Evolutionary conservation across 2,797 vertebrate species (phyloP), one percentile per base, ranked within the genome.

Genomic region (Malacoctenus gilli): DNA sequence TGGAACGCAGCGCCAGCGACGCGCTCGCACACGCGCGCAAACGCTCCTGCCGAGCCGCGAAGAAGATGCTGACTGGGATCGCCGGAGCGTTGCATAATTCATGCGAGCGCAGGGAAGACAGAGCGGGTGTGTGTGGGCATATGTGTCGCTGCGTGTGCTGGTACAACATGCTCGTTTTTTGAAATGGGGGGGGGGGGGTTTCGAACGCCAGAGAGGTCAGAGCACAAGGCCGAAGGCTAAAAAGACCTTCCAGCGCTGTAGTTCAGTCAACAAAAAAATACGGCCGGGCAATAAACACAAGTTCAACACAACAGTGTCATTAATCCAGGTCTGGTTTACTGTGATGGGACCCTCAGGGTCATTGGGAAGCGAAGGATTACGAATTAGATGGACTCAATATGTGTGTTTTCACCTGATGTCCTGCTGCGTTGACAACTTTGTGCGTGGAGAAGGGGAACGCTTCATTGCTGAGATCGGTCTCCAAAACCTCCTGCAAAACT

Each of bases 381-480:
- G n/a, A n/a, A n/a, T n/a, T n/a, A n/a, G n/a, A n/a, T n/a, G n/a
- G n/a, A n/a, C n/a, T n/a, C n/a, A n/a, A n/a, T 19, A 20, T 43
- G 4, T 43, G 25, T 38, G 14, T 34, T 44, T 86, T 82, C 86
- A 98, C 96, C 93, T 79, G 84, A 83, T 94, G 93, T 50, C 95
- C 95, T 0, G 92, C 93, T 0, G 93, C 94, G 0, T 20, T 90
- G 53, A 92, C 89, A 25, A 98, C 79, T 77, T 92, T 93, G 89
- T 99, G 96, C 1, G 93, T 93, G 13, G 96, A 98, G 90, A 98
- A 98, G 0, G 96, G 95, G 68, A 99, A 99, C 10, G 93, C 93
- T 13, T 95, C 89, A 0, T 97, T 90, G 77, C 94, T 95, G 72
- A 99, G 92, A 80, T 99, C 95, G 0, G 92, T 59, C 28, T 96